Base-by-base conservation (phyloP, 2,113 vertebrate species). In the Anolis sagrei region DNA sequence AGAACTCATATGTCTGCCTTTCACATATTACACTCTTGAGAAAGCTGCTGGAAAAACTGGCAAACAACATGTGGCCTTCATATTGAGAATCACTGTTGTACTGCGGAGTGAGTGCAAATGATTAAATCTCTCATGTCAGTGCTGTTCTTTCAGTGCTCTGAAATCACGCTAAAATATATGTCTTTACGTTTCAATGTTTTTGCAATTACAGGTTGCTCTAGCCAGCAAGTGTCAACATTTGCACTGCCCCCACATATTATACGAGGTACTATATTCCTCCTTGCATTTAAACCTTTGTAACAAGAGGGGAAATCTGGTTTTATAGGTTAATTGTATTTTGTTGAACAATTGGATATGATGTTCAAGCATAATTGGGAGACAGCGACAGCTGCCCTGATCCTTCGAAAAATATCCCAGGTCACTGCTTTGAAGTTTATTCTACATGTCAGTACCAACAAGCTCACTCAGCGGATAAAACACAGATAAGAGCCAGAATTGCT, bases 391-490 rank as follows among this genome's bases (percentile, higher is more conserved):
- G 62, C 9, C 14, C 82, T 79, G 80, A 70, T 82, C 79, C 36
- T 82, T 49, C 76, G 61, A 86, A 66, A 90, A 85, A 82, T 73
- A 88, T 32, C 74, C 81, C 69, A 83, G 61, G 88, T 86, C 70
- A 76, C 76, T 89, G 61, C 82, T 80, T 76, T 86, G 69, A 83
- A 79, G 76, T 86, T 89, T 83, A 79, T 86, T 89, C n/a, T 82
- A 79, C 51, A 79, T 69, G 77, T 61, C 84, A 83, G 81, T 64
- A 76, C 81, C 76, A 79, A 76, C 88, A 86, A n/a, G 48, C 62
- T 83, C 81, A 85, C 25, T 79, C 85, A 84, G 36, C 72, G 58
- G 90, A 80, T 86, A 85, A 90, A 90, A 88, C 74, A 85, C 76
- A 89, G 83, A 89, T 73, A 91, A 93, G 72, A 61, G 78, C 25